Evolutionary conservation across 1,140 invertebrate species (phyloP), one percentile per base, ranked within the genome.

Genomic region (Dendroctonus valens): DNA sequence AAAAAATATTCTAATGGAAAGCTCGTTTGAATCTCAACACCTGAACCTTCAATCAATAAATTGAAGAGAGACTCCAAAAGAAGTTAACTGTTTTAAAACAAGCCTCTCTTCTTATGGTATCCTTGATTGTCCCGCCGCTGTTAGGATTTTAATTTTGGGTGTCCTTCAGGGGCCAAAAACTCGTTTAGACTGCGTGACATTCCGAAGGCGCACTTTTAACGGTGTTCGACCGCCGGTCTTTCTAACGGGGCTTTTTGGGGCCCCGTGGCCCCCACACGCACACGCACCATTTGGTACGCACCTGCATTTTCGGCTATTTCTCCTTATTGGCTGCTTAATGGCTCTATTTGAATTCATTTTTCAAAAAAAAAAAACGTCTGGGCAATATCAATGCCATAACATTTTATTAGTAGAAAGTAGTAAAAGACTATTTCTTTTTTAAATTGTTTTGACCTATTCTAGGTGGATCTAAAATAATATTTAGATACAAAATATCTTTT

Each of bases 111-210:
- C 26, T 26, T 26, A 26, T 26, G 26, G 26, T 52, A 52, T 52
- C 50, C 50, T 52, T n/a, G 50, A 55, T 11, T 7, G 41, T 46
- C 7, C 48, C 62, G 62, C 62, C 62, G 48, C 52, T 65, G 62
- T 14, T 11, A 5, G 14, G 2, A 63, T 49, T 65, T 65, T n/a
- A 57, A 65, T 65, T 65, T 65, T 54, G 62, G 62, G 62, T 65
- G 62, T 65, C 62, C 62, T 65, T 65, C 44, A 40, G 41, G 50
- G 52, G 53, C 62, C 60, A 49, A 65, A 65, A 65, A 65, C 62
- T 65, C 53, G 62, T 65, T 65, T 57, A 8, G 42, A 6, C 40
- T 65, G 62, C 62, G 62, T 65, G 62, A 65, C 62, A 65, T 65
- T 65, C 62, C 62, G 39, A 54, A 57, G 53, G 54, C 53, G 62